A percentile compares a stretch with the other conserved stretches of the same genome.
phyloP scores from a whole-genome alignment of 2,888 invertebrate species.

The Mesoligia furuncula region DNA sequence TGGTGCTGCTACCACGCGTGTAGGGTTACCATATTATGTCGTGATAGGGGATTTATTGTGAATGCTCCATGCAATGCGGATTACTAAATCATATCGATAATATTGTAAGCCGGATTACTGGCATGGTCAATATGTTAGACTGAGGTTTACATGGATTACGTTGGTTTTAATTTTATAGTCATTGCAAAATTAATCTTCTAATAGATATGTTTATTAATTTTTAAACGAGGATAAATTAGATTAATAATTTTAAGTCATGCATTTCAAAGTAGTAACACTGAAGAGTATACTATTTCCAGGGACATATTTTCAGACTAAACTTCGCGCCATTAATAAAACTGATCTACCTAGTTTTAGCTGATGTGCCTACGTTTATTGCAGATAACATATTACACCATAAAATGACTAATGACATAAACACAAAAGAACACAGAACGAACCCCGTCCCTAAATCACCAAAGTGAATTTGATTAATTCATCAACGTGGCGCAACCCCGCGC shows the following conservation, averaged over 20 bases:
- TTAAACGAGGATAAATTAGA: background rate
- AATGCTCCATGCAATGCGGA: background rate
- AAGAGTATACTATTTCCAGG: background rate
- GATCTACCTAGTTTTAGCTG: background rate
- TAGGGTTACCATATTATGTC: background rate
- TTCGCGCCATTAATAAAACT: background rate
- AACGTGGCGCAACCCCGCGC: slow-evolving; percentile 42
- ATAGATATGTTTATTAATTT: too few species aligned
- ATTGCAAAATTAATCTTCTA: too few species aligned
- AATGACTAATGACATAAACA: background rate
- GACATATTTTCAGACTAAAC: background rate
- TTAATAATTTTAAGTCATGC: background rate
- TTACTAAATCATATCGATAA: background rate
- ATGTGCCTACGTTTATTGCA: background rate
- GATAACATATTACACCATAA: background rate
- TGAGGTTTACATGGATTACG: background rate
- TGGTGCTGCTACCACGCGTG: slow-evolving; percentile 10
- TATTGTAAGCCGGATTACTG: background rate
- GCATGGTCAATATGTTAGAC: background rate
- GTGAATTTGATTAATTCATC: slow-evolving; percentile 60
- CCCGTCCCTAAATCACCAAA: slow-evolving; percentile 46
- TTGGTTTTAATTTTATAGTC: background rate
- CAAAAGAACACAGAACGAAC: slow-evolving; percentile 22
- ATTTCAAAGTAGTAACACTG: background rate
- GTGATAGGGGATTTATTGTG: background rate